Percentiles rank a stretch among this genome's conserved stretches.
These are phyloP conservation scores for Tauraco erythrolophus DNA, from an alignment of 2,113 vertebrate genomes.

Conservation along the genomic window DNA sequence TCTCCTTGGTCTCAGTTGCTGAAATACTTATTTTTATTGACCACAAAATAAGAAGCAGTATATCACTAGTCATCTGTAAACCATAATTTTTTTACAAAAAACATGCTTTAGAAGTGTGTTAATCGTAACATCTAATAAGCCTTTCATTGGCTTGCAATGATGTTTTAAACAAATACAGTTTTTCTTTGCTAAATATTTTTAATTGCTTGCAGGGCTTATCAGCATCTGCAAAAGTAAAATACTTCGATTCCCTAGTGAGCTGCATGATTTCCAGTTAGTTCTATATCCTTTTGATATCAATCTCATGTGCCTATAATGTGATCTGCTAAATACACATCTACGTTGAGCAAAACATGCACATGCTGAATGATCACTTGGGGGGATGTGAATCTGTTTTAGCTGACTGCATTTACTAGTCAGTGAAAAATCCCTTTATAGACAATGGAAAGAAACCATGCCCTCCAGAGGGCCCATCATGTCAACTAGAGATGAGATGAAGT, in stretches of 20 bases:
- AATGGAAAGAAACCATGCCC: neutral
- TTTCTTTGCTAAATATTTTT: neutral
- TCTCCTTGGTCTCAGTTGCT: neutral
- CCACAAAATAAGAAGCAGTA: neutral
- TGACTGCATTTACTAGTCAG: neutral
- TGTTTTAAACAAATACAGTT: slow-evolving; percentile 13
- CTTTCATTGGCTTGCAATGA: neutral
- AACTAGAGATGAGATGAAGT: no score
- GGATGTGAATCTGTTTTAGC: neutral
- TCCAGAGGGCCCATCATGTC: neutral
- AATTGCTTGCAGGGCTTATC: slow-evolving; percentile 8
- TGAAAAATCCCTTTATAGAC: neutral
- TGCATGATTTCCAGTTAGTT: neutral
- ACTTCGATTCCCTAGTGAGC: neutral
- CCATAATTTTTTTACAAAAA: neutral
- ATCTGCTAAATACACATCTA: neutral
- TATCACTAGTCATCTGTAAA: neutral
- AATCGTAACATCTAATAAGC: neutral
- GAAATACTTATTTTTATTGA: neutral
- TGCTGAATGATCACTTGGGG: neutral
- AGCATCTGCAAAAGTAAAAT: slow-evolving; percentile 33
- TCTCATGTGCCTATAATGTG: neutral
- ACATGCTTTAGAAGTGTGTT: neutral
- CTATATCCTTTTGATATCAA: neutral
- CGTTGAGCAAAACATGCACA: neutral